These are phyloP conservation scores for Emydura subglobosa DNA, from an alignment of 2,113 vertebrate species.

Conservation along the genomic window DNA sequence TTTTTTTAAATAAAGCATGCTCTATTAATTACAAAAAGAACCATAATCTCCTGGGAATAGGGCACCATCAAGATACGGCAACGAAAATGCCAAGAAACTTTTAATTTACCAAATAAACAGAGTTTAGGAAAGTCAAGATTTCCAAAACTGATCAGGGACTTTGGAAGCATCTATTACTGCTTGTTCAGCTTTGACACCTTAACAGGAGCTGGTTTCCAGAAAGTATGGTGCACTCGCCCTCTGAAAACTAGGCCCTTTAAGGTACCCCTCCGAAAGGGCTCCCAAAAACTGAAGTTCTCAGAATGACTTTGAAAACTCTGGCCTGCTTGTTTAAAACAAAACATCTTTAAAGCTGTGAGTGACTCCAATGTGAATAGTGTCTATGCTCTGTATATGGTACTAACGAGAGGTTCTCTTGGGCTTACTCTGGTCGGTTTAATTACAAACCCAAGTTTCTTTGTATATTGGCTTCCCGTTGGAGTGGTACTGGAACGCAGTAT, in stretches of 20 bases:
- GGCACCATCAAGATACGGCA: not conserved
- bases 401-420: not conserved
- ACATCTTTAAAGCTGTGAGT: not conserved
- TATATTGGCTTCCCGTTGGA: rapidly evolving
- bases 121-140: not conserved
- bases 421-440: not conserved
- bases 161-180: too few species aligned
- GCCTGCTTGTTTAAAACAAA: not conserved
- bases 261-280: rapidly evolving
- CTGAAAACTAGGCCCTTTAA: not conserved
- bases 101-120: rapidly evolving
- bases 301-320: rapidly evolving
- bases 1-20: not conserved
- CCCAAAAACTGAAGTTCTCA: rapidly evolving
- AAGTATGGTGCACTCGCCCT: rapidly evolving
- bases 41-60: not conserved
- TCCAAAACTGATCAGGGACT: rapidly evolving
- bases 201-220: not conserved
- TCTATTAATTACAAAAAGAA: constrained; percentile 49
- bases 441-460: not conserved
- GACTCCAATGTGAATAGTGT: rapidly evolving
- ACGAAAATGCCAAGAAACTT: not conserved
- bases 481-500: rapidly evolving
- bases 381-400: rapidly evolving
- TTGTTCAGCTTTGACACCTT: rapidly evolving